These are phyloP conservation scores for Aegypius monachus DNA, from an alignment of 2,113 vertebrate species.

Conservation along the genomic window DNA sequence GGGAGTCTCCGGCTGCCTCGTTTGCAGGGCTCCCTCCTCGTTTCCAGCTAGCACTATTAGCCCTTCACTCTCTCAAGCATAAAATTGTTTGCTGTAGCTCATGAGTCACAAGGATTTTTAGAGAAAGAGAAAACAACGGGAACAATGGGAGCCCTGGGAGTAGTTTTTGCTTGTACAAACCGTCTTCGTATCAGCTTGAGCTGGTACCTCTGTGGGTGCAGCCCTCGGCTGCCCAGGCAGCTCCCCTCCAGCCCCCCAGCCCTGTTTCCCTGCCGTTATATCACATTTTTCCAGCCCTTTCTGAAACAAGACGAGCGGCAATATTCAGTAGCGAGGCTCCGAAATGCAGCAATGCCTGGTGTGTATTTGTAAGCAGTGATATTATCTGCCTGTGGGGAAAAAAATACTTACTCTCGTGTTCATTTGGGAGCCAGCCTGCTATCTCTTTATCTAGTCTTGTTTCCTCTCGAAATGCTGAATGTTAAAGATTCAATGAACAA, in stretches of 20 bases:
- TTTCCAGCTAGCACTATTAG: not conserved
- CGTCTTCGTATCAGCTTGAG: not conserved
- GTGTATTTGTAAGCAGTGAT: not conserved
- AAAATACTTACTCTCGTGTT: not conserved
- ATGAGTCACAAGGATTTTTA: conserved; percentile 46
- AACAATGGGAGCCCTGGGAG: conserved; percentile 45
- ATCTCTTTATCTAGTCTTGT: conserved; percentile 1
- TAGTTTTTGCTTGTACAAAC: conserved; percentile 38
- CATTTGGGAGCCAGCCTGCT: not conserved
- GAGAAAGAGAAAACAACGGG: conserved; percentile 22
- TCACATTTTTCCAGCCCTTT: not conserved
- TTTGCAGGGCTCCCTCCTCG: not conserved
- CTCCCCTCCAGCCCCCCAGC: not conserved
- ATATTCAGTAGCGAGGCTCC: not conserved
- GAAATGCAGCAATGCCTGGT: not conserved
- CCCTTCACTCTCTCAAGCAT: conserved; percentile 28
- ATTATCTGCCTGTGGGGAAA: not conserved
- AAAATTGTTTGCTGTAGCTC: conserved; percentile 48
- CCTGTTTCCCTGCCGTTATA: not conserved
- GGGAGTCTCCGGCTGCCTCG: not conserved
- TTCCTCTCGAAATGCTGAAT: conserved; percentile 20
- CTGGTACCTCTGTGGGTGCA: not conserved
- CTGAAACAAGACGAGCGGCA: accelerated
- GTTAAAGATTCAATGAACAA: not conserved
- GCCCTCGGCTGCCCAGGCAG: not conserved